A percentile compares a stretch with the other conserved stretches of the same genome.
Conservation (phyloP, 2,888 invertebrate species). For the Desoria tigrina region DNA sequence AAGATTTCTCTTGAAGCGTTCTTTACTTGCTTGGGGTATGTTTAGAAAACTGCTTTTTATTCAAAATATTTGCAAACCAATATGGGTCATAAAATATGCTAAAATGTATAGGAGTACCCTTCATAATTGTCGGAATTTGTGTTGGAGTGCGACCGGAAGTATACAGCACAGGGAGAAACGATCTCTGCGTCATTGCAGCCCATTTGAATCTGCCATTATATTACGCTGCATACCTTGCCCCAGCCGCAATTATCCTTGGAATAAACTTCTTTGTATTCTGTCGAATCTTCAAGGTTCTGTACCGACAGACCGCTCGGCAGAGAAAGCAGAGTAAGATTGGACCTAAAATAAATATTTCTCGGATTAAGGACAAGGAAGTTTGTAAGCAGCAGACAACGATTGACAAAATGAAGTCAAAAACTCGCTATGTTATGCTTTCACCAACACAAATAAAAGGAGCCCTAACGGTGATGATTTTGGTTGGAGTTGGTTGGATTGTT, state of each 20-base stretch:
- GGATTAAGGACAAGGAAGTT: constrained; percentile 11
- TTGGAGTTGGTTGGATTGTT: constrained; percentile 51
- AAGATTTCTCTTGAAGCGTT: constrained; percentile 59
- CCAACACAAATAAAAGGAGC: constrained; percentile 52
- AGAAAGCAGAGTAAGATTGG: constrained; percentile 18
- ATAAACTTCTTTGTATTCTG: constrained; percentile 58
- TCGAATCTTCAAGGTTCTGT: constrained; percentile 56
- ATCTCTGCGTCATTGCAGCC: constrained; percentile 57
- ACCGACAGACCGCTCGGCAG: constrained; percentile 51
- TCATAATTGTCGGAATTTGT: constrained; percentile 57
- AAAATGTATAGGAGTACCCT: constrained; percentile 57
- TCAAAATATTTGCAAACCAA: too few relatives aligned
- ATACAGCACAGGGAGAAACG: constrained; percentile 55
- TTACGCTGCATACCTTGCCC: constrained; percentile 58
- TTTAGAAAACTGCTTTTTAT: neutral
- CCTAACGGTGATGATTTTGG: constrained; percentile 45
- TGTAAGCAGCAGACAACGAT: neutral
- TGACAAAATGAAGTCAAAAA: constrained; percentile 5
- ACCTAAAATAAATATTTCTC: neutral
- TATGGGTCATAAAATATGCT: too few relatives aligned
- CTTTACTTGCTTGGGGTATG: constrained; percentile 60
- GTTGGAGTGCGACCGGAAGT: constrained; percentile 56
- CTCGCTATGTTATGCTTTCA: constrained; percentile 36
- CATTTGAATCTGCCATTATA: constrained; percentile 57
- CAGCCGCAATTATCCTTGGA: constrained; percentile 57